Evolutionary conservation across 2,888 invertebrate genomes (phyloP).

Genomic region (Rotaria sp.): DNA sequence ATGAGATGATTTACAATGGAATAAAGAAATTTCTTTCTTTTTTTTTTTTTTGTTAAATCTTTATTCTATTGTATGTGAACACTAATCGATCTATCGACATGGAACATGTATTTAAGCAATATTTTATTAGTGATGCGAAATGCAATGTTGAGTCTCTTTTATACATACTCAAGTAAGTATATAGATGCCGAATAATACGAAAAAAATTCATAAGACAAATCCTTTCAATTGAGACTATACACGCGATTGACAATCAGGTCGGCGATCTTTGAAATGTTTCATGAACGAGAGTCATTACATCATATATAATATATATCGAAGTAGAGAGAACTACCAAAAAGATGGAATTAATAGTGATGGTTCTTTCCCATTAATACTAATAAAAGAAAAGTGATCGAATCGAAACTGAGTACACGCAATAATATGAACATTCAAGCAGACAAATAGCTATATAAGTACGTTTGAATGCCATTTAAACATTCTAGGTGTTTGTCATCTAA

Average conservation of each 20-base stretch:
- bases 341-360: neutral
- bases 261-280: neutral
- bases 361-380: too few relatives aligned
- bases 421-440: neutral
- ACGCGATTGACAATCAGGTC: neutral
- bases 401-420: neutral
- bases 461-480: neutral
- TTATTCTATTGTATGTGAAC: neutral
- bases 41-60: neutral
- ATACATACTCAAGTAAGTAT: neutral
- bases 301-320: neutral
- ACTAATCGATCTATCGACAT: neutral
- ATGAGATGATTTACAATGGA: neutral
- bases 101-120: neutral
- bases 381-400: neutral
- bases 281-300: neutral
- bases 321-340: too few relatives aligned
- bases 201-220: neutral
- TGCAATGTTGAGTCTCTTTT: neutral
- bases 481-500: neutral
- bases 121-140: neutral
- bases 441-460: neutral
- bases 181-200: neutral
- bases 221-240: neutral
- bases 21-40: neutral